phyloP scores from a whole-genome alignment of 1,140 invertebrate species.

The Acromyrmex charruanus region DNA sequence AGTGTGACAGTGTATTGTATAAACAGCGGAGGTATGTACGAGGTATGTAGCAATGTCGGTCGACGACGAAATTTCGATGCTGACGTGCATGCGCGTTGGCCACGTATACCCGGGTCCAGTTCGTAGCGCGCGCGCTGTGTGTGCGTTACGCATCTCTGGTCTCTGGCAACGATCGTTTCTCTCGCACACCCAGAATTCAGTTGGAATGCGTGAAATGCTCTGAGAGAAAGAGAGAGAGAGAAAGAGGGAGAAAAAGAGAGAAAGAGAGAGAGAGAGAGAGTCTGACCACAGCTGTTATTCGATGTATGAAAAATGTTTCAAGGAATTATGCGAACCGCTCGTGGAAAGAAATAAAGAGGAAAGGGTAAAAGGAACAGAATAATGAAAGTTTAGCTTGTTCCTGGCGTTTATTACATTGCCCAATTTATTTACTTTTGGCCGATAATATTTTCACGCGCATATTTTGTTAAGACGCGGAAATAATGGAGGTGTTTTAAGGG shows the following conservation, averaged over 20 bases:
- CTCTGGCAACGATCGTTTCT: conserved; percentile 51
- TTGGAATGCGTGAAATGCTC: conserved; percentile 47
- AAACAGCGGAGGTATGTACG: conserved; percentile 2
- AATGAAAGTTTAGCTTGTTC: conserved; percentile 7
- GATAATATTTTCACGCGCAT: neutral
- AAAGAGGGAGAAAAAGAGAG: neutral
- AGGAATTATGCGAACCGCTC: conserved; percentile 4
- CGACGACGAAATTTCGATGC: conserved; percentile 11
- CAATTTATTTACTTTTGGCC: neutral
- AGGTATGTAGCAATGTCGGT: conserved; percentile 21
- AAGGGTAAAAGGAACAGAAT: conserved; percentile 7
- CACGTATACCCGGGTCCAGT: conserved; percentile 12
- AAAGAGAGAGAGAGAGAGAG: neutral
- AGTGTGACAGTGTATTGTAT: neutral
- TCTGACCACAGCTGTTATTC: conserved; percentile 17
- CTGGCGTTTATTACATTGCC: conserved; percentile 3
- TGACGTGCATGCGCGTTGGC: conserved; percentile 60
- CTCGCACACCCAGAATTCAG: conserved; percentile 57
- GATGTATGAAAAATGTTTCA: conserved; percentile 33
- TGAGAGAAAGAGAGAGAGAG: neutral
- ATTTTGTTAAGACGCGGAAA: neutral
- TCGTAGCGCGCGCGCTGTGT: neutral
- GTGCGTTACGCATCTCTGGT: conserved; percentile 6
- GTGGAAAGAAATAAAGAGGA: neutral
- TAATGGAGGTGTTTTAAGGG: neutral